Conservation (phyloP, 1,140 invertebrate species). For the Drosophila kurseongensis region DNA sequence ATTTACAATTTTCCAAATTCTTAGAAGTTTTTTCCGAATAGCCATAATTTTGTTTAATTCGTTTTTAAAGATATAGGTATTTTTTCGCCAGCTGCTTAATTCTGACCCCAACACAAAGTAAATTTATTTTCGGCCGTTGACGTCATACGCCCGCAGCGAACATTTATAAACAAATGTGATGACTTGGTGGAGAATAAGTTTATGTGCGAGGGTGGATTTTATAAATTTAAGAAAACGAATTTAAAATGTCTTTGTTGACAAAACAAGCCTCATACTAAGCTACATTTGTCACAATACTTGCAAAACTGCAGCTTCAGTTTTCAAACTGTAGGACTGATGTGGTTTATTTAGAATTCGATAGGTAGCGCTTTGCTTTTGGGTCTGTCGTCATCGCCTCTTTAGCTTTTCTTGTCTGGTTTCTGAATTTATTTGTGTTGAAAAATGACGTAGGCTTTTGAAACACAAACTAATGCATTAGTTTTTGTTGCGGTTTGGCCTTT, state of each 20-base stretch:
- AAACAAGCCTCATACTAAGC: no score
- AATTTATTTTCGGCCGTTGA: constrained; percentile 52
- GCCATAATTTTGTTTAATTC: constrained; percentile 21
- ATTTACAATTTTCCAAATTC: constrained; percentile 30
- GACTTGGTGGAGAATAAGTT: constrained; percentile 19
- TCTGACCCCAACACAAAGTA: constrained; percentile 54
- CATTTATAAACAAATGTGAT: constrained; percentile 47
- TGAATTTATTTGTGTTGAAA: background rate
- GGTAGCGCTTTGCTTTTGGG: constrained; percentile 25
- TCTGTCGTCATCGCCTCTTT: constrained; percentile 23
- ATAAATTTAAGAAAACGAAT: background rate
- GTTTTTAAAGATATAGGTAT: background rate
- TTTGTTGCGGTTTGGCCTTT: constrained; percentile 43
- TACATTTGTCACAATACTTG: background rate
- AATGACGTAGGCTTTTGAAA: constrained; percentile 30
- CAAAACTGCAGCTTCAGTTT: constrained; percentile 7
- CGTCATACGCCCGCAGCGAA: constrained; percentile 43
- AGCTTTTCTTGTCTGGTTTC: constrained; percentile 15
- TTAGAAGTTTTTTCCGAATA: constrained; percentile 17
- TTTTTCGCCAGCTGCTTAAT: constrained; percentile 28
- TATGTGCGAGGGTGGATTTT: constrained; percentile 10
- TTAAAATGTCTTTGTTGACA: no score
- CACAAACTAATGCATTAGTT: constrained; percentile 16
- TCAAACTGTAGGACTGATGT: constrained; percentile 18
- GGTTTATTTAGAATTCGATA: constrained; percentile 23